Evolutionary conservation across 2,113 vertebrate species (phyloP).

Genomic region (Nettapus auritus): DNA sequence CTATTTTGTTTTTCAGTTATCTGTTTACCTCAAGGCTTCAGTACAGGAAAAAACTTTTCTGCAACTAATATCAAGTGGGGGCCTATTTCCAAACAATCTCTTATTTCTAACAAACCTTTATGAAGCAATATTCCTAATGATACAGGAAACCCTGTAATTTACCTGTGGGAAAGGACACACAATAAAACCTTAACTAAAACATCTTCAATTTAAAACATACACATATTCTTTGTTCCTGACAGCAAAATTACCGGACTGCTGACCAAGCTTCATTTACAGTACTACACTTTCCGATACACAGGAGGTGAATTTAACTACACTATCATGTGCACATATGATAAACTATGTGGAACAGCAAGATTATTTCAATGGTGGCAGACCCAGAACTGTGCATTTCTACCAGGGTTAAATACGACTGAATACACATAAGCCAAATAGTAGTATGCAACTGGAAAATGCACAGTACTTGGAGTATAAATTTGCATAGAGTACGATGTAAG

Average conservation of each 20-base stretch:
- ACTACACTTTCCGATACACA: neutral
- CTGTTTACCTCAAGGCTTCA: neutral
- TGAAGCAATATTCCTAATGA: neutral
- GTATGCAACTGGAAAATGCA: neutral
- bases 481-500: constrained; percentile 25
- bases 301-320: neutral
- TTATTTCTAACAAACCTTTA: neutral
- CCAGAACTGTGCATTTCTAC: constrained; percentile 33
- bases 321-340: neutral
- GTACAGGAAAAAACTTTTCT: neutral
- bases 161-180: neutral
- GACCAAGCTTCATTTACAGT: neutral
- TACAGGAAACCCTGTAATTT: neutral
- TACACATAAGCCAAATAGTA: neutral
- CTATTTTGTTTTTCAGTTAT: neutral
- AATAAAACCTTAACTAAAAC: neutral
- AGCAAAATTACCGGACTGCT: neutral
- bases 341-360: neutral
- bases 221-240: neutral
- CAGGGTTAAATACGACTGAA: neutral
- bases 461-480: neutral
- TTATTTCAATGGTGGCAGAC: neutral
- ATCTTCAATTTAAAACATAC: neutral
- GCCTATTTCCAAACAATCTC: neutral
- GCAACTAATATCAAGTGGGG: neutral